Evolutionary conservation across 2,797 vertebrate genomes (phyloP).

Genomic region (Falco peregrinus): DNA sequence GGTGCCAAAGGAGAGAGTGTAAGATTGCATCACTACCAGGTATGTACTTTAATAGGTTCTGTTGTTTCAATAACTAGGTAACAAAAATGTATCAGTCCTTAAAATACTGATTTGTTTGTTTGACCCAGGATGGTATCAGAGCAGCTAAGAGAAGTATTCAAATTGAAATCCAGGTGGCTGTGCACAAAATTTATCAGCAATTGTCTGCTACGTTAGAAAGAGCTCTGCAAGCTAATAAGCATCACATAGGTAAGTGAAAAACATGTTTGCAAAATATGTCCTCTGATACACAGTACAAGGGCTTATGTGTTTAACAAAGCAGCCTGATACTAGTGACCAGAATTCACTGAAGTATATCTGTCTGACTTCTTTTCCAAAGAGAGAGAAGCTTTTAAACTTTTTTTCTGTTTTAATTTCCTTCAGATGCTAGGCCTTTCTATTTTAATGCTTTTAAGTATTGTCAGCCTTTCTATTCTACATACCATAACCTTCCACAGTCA

Average conservation of each 20-base stretch:
- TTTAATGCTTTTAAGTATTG: neutral
- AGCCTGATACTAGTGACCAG: neutral
- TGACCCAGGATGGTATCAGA: constrained; percentile 90
- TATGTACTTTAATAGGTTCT: constrained; percentile 39
- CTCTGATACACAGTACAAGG: neutral
- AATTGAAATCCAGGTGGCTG: constrained; percentile 93
- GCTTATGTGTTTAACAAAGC: neutral
- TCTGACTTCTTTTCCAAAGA: neutral
- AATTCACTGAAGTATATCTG: neutral
- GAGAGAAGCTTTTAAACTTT: neutral
- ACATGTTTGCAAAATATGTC: neutral
- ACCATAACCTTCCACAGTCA: neutral
- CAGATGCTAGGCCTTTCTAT: neutral
- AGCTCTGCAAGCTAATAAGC: constrained; percentile 95
- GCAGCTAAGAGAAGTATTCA: constrained; percentile 93
- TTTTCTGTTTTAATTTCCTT: neutral
- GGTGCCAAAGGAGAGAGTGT: constrained; percentile 91
- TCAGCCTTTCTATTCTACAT: neutral
- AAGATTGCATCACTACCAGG: constrained; percentile 97
- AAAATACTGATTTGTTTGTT: neutral
- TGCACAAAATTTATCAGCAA: constrained; percentile 98
- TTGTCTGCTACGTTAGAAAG: constrained; percentile 93
- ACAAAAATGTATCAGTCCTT: neutral
- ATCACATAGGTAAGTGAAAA: constrained; percentile 89
- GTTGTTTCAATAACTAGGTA: neutral